Evolutionary conservation across 2,113 vertebrate genomes (phyloP).

Genomic region (Phainopepla nitens): DNA sequence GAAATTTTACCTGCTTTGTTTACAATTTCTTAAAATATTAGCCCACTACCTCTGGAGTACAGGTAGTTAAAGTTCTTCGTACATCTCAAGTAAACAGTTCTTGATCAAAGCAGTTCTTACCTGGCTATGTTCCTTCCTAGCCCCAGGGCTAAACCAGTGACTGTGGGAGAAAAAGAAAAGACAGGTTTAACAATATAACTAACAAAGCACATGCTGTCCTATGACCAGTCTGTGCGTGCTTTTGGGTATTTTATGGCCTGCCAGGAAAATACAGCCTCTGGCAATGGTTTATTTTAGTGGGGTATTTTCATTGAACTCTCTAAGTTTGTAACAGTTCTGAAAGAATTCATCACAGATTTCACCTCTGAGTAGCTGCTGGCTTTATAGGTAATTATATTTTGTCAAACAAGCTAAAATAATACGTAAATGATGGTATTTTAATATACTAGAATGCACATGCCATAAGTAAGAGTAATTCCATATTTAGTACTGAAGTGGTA

Average conservation of each 20-base stretch:
- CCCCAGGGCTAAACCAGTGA: constrained; percentile 88
- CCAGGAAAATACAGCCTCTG: constrained; percentile 60
- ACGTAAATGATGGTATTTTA: constrained; percentile 33
- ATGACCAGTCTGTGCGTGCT: constrained; percentile 33
- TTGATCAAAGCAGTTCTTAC: constrained; percentile 74
- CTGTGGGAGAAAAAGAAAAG: constrained; percentile 75
- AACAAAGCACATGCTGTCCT: constrained; percentile 26
- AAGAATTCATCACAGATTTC: constrained; percentile 65
- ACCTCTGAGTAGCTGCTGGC: constrained; percentile 59
- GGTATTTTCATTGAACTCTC: constrained; percentile 69
- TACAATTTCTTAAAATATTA: not conserved
- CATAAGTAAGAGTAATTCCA: constrained; percentile 54
- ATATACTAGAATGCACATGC: constrained; percentile 22
- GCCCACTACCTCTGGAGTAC: not conserved
- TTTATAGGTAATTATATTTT: constrained; percentile 70
- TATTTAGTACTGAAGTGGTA: constrained; percentile 48
- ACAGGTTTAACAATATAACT: constrained; percentile 53
- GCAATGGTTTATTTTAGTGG: constrained; percentile 72
- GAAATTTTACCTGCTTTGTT: not conserved
- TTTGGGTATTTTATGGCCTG: constrained; percentile 46
- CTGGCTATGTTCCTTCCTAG: constrained; percentile 90
- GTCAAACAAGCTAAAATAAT: constrained; percentile 58
- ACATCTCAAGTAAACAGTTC: constrained; percentile 11
- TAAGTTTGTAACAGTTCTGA: constrained; percentile 63
- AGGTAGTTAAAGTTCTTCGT: constrained; percentile 19